Evolutionary conservation across 1,140 invertebrate species (phyloP), one percentile per base, ranked within the genome.

Genomic region (Babylonia areolata): DNA sequence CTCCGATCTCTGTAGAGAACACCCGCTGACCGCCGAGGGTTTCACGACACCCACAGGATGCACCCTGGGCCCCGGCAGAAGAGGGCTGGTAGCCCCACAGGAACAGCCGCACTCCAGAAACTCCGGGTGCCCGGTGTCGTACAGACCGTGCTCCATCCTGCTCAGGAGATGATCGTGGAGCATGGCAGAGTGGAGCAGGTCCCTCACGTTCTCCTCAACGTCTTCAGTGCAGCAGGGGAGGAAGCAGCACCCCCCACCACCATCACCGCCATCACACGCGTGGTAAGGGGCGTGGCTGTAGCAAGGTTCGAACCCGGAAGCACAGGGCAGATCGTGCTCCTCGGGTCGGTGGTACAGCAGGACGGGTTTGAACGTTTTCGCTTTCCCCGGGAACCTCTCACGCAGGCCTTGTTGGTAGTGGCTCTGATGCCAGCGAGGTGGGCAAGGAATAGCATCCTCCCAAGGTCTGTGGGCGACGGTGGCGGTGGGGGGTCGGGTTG

Each of bases 351-450:
- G 80, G n/a, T 87, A 87, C 23, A 87, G 37, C 40, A 87, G 33
- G 15, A 87, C 35, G 15, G 86, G 86, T 42, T 64, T 81, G 37
- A 87, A 87, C 12, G 83, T 87, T 33, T 87, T 87, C 0, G 86
- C 83, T 15, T 23, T 54, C 28, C 46, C 37, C 1, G 40, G 46
- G 69, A 31, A 64, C 1, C 33, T 28, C 0, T 11, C 42, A 15
- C 12, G 15, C 23, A 33, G n/a, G 28, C 11, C 23, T 12, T 64
- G 20, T 37, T 9, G 3, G 31, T 20, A 83, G 37, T 54, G 28
- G 20, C 28, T 23, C 3, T 69, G 2, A 3, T 2, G n/a, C 81
- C 54, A 40, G 12, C 28, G 31, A 15, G 81, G 51, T 28, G 12
- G 17, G 54, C 51, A 39, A n/a, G 81, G 69, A n/a, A 83, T n/a